Evolutionary conservation across 2,797 vertebrate species (phyloP).

Genomic region (Clarias pachynema): DNA sequence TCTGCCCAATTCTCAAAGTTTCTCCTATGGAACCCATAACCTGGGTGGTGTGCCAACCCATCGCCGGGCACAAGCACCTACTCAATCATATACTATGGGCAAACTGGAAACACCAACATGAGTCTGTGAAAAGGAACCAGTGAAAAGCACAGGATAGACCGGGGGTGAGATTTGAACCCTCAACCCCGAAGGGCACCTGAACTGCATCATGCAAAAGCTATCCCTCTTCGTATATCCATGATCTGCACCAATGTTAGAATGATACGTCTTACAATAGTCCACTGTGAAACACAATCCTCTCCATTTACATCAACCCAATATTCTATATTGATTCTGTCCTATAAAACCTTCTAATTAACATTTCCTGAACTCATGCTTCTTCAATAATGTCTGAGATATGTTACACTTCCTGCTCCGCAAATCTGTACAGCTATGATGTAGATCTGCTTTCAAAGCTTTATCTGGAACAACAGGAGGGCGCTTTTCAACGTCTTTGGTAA

Average conservation of each 20-base stretch:
- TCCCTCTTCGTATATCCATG: background rate
- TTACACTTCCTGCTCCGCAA: conserved; percentile 18
- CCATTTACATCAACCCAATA: background rate
- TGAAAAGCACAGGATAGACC: too few species aligned
- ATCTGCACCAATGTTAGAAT: background rate
- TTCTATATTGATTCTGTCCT: conserved; percentile 9
- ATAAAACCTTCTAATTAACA: conserved; percentile 30
- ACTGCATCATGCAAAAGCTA: background rate
- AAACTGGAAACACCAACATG: too few species aligned
- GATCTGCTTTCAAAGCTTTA: conserved; percentile 46
- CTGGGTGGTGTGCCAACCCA: too few species aligned
- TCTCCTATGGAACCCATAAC: too few species aligned
- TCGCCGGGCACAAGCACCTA: too few species aligned
- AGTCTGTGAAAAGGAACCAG: too few species aligned
- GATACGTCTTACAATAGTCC: conserved; percentile 14
- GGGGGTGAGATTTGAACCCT: too few species aligned
- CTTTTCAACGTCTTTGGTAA: conserved; percentile 46
- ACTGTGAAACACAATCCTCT: background rate
- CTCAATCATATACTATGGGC: too few species aligned
- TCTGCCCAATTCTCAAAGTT: too few species aligned
- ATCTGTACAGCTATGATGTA: conserved; percentile 33
- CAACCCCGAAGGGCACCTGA: background rate
- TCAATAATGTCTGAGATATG: conserved; percentile 9
- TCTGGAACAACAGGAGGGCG: conserved; percentile 34
- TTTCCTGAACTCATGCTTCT: conserved; percentile 18